phyloP scores from a whole-genome alignment of 1,140 invertebrate genomes.

The Centruroides sculpturatus region DNA sequence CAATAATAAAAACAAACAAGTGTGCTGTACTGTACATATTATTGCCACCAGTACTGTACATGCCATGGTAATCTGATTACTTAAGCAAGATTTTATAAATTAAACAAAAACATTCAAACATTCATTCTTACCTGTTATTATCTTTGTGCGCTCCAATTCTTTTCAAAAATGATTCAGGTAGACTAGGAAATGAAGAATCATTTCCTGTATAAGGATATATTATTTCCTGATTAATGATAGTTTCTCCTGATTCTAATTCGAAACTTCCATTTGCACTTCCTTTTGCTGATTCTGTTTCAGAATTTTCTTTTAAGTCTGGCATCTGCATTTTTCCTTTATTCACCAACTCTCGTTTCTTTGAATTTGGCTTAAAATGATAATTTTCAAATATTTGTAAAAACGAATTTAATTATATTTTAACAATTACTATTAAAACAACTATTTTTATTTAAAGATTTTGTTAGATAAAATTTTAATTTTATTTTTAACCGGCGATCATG shows the following conservation, averaged over 20 bases:
- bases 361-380: background rate
- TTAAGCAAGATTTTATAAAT: no score
- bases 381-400: background rate
- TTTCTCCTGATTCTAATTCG: constrained; percentile 9
- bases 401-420: no score
- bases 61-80: no score
- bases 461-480: no score
- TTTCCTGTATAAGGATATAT: background rate
- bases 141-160: constrained; percentile 11
- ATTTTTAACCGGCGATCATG: no score
- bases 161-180: constrained; percentile 12
- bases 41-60: no score
- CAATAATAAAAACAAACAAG: no score
- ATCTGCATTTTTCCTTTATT: constrained; percentile 9
- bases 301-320: constrained; percentile 16
- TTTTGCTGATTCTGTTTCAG: constrained; percentile 15
- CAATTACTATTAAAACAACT: no score
- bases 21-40: no score
- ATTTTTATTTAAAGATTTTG: no score
- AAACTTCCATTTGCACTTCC: constrained; percentile 2
- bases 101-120: no score
- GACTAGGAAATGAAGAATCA: constrained; percentile 12
- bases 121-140: background rate
- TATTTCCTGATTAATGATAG: background rate
- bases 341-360: constrained; percentile 2